Conservation (phyloP, 2,113 vertebrate genomes). For the Hippolais icterina region DNA sequence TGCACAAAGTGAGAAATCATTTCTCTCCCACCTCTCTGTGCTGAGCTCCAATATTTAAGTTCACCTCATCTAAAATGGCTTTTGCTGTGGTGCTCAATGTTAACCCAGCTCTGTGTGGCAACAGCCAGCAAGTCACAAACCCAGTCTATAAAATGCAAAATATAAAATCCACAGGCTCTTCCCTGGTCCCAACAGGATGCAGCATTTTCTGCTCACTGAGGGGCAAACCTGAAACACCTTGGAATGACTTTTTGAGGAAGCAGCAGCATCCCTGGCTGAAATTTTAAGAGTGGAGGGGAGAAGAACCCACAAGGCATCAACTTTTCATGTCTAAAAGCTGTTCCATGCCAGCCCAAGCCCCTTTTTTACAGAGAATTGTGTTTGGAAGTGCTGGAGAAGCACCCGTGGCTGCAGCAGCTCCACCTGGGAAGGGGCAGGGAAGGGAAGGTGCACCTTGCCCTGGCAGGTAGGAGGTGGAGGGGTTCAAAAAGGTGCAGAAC, state of each 20-base stretch:
- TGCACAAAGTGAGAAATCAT: not conserved
- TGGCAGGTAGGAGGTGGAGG: not conserved
- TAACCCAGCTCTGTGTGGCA: not conserved
- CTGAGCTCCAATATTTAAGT: not conserved
- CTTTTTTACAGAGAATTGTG: not conserved
- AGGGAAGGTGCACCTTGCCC: not conserved
- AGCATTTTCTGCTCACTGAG: not conserved
- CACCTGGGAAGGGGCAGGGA: not conserved
- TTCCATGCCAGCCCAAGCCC: not conserved
- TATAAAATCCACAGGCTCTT: not conserved
- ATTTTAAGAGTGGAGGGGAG: not conserved
- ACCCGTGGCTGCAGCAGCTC: not conserved
- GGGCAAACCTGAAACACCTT: not conserved
- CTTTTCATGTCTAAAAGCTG: not conserved
- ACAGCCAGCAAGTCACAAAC: not conserved
- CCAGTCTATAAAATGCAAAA: not conserved
- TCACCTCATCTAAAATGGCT: not conserved
- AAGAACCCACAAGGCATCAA: not conserved
- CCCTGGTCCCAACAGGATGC: not conserved
- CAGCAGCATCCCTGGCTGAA: not conserved
- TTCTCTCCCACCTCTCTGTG: not conserved
- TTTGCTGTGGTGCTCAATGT: not conserved
- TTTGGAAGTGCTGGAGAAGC: not conserved
- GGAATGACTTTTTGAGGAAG: not conserved
- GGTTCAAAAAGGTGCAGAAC: rapidly evolving